Percentiles rank a stretch among this genome's conserved stretches.
These are phyloP conservation scores for Ommatoiulus sabulosus DNA, from an alignment of 2,888 invertebrate genomes.

Conservation along the genomic window DNA sequence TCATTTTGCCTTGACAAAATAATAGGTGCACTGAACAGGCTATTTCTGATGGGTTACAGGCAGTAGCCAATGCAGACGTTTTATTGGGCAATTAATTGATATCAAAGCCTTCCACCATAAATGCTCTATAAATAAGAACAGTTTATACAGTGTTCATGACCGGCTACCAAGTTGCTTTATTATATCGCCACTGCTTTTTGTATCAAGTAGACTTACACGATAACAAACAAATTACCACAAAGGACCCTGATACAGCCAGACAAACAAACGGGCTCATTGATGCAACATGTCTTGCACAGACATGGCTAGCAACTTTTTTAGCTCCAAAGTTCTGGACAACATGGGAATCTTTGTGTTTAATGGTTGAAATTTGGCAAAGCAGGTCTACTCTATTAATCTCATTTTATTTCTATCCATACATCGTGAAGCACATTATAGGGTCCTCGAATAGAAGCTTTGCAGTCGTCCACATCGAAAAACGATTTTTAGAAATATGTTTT, in stretches of 20 bases:
- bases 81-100: slow-evolving; percentile 33
- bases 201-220: neutral
- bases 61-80: slow-evolving; percentile 24
- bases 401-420: no score
- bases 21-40: neutral
- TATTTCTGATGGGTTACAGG: neutral
- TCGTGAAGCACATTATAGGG: no score
- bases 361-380: no score
- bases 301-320: no score
- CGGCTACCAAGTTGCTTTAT: slow-evolving; percentile 34
- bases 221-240: neutral
- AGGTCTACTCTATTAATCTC: no score
- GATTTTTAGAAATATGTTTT: no score
- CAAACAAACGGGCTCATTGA: neutral
- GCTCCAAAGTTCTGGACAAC: no score
- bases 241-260: neutral
- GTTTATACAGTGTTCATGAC: slow-evolving; percentile 11
- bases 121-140: slow-evolving; percentile 12
- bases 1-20: neutral
- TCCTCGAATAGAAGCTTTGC: no score
- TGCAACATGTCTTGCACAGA: no score
- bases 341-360: no score
- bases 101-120: slow-evolving; percentile 17
- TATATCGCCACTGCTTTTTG: neutral
- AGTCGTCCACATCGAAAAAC: no score